Percentiles rank a stretch among this genome's conserved stretches.
Conservation (phyloP, 2,888 invertebrate genomes). For the Orchesella flavescens region DNA sequence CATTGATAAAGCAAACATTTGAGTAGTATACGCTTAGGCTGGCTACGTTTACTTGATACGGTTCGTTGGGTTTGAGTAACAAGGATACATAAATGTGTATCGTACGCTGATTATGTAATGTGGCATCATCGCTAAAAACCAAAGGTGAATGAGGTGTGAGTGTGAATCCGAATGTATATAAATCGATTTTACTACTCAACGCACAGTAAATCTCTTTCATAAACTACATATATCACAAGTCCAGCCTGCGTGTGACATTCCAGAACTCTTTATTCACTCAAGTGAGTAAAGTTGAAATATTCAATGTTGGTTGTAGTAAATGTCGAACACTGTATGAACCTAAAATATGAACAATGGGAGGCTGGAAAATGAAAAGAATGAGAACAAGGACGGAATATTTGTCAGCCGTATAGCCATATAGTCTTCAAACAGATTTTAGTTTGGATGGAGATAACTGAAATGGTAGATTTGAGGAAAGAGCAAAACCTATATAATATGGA, state of each 20-base stretch:
- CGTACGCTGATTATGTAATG: neutral
- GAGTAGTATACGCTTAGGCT: neutral
- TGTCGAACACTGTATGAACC: conserved; percentile 15
- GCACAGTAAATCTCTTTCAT: neutral
- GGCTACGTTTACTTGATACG: neutral
- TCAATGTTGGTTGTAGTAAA: conserved; percentile 31
- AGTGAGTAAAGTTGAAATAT: conserved; percentile 8
- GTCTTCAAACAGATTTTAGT: conserved; percentile 12
- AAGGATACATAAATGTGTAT: neutral
- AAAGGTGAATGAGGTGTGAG: conserved; percentile 20
- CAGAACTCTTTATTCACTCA: neutral
- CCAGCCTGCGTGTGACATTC: neutral
- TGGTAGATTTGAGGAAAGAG: neutral
- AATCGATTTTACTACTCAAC: conserved; percentile 21
- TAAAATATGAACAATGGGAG: conserved; percentile 17
- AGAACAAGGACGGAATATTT: conserved; percentile 45
- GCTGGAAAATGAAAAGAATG: conserved; percentile 14
- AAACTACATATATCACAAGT: neutral
- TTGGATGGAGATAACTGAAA: conserved; percentile 21
- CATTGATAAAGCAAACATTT: too few relatives aligned
- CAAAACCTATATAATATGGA: conserved; percentile 12
- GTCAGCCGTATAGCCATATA: conserved; percentile 18
- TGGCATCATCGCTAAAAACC: neutral
- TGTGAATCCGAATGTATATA: conserved; percentile 8
- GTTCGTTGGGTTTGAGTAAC: neutral